These are phyloP conservation scores for Diabrotica balteata DNA, from an alignment of 2,888 invertebrate species.

Conservation along the genomic window DNA sequence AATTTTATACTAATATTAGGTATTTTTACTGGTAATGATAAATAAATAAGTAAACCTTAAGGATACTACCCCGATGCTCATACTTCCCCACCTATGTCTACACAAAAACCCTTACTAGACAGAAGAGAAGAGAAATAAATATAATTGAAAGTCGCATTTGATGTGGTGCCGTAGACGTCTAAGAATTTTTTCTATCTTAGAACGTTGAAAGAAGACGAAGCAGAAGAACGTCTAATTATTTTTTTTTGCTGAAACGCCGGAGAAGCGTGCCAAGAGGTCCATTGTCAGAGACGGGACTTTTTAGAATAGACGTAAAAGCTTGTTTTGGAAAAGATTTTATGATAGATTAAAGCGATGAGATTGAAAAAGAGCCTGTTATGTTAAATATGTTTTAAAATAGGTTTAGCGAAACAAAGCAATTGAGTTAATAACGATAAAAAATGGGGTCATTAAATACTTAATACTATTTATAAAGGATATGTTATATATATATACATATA, in stretches of 20 bases:
- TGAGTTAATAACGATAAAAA: too few relatives aligned
- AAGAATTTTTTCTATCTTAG: constrained; percentile 20
- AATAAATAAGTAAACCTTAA: neutral
- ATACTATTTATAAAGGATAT: too few relatives aligned
- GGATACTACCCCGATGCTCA: too few relatives aligned
- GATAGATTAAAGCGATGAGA: neutral
- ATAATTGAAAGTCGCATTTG: constrained; percentile 43
- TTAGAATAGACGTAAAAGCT: neutral
- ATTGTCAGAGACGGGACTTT: constrained; percentile 5
- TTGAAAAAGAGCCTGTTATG: too few relatives aligned
- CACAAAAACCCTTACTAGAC: constrained; percentile 38
- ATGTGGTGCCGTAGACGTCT: constrained; percentile 28
- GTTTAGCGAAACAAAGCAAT: too few relatives aligned
- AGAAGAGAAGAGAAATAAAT: constrained; percentile 42
- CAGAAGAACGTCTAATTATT: constrained; percentile 23
- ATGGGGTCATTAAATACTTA: too few relatives aligned
- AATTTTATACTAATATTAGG: neutral
- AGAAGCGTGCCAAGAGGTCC: constrained; percentile 18
- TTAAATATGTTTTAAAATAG: too few relatives aligned
- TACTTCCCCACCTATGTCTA: too few relatives aligned
- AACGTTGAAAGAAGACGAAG: neutral
- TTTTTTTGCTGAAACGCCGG: constrained; percentile 14
- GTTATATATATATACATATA: too few relatives aligned
- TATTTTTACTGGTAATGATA: neutral
- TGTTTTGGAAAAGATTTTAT: neutral